Evolutionary conservation across 2,113 vertebrate genomes (phyloP), one percentile per base, ranked within the genome.

Genomic region (Callospermophilus lateralis): DNA sequence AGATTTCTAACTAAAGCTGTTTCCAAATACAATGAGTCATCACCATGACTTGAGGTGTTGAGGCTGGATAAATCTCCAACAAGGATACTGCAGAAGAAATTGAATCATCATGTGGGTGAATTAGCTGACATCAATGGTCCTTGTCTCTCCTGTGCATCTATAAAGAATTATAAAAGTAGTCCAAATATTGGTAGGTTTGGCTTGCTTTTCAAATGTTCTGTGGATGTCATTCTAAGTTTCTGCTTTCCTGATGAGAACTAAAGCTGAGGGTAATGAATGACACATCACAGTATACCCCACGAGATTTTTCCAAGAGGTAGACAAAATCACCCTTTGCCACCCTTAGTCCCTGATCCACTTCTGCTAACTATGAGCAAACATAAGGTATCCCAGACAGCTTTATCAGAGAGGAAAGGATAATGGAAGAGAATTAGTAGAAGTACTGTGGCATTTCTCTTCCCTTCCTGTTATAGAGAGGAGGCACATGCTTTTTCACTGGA

Each of bases 1-100:
- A 77, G 79, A 95, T 65, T 93, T 94, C 45, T 92, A 86, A 80
- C 58, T 45, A 61, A 85, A 90, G 65, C 8, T 73, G 28, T 90
- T 94, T 48, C 51, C n/a, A 81, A 88, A 92, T 92, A 81, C 88
- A 95, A 4, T 72, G 84, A 83, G 72, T 45, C 45, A 6, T 85
- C 55, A 22, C 63, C 65, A 37, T 7, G n/a, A 86, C 34, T 79
- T 6, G 81, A 88, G 32, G n/a, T 88, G 24, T 63, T 39, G 48
- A 88, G 30, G 53, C 32, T 90, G 85, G 85, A 68, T 68, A 77
- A 92, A 39, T 63, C 81, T 70, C 22, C 72, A 61, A 70, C 11
- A 51, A 32, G 8, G 39, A 78, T 76, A 51, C n/a, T 72, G 8
- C 24, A 73, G 39, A 88, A 28, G 53, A 94, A 95, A 63, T 72